Evolutionary conservation across 2,888 invertebrate genomes (phyloP).

Genomic region (Daptonema setosum): DNA sequence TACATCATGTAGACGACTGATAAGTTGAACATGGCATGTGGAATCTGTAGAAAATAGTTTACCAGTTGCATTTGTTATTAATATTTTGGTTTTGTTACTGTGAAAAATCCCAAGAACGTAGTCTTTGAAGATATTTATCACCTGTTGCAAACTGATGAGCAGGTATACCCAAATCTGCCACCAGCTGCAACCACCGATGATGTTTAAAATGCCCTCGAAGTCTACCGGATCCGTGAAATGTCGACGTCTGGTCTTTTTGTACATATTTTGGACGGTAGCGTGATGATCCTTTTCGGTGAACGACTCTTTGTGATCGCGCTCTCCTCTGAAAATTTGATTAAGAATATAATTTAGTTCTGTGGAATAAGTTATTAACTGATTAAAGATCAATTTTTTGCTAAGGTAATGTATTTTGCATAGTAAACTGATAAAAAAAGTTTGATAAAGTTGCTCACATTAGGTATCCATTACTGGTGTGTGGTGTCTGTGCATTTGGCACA

Average conservation of each 20-base stretch:
- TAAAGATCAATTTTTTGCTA: no score
- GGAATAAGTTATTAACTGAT: no score
- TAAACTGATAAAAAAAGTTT: no score
- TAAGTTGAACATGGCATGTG: constrained; percentile 27
- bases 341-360: no score
- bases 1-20: constrained; percentile 27
- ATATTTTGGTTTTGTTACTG: not conserved
- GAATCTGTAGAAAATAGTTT: constrained; percentile 12
- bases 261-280: not conserved
- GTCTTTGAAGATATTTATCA: not conserved
- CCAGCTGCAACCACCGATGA: constrained; percentile 27
- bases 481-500: no score
- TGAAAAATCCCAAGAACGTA: not conserved
- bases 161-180: constrained; percentile 27
- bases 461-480: no score
- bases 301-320: not conserved
- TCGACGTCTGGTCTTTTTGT: constrained; percentile 7
- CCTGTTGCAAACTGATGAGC: constrained; percentile 23
- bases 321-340: no score
- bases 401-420: no score
- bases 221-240: constrained; percentile 26
- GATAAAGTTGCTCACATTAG: no score
- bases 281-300: constrained; percentile 1
- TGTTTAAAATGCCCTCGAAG: constrained; percentile 26
- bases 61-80: not conserved